These are phyloP conservation scores for Lontra canadensis DNA, from an alignment of 2,113 vertebrate species.

Conservation along the genomic window DNA sequence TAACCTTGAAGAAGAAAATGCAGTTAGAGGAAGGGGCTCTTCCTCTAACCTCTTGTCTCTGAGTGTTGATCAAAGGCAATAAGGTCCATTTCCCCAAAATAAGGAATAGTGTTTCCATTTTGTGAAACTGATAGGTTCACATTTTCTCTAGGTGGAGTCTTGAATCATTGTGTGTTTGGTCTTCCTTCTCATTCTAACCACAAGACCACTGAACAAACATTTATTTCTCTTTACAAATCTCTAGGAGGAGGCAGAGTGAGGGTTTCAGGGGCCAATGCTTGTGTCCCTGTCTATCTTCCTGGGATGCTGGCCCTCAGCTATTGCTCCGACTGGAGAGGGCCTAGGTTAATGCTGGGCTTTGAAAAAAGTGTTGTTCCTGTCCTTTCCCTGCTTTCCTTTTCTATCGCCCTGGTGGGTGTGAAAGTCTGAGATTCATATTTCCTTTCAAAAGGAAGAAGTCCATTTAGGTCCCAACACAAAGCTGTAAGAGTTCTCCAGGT, in stretches of 20 bases:
- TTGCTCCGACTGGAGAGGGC: background rate
- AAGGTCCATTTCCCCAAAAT: background rate
- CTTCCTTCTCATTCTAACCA: background rate
- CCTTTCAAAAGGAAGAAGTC: background rate
- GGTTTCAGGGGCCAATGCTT: background rate
- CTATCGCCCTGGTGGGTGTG: background rate
- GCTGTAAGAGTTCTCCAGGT: background rate
- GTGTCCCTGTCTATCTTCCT: fast-evolving
- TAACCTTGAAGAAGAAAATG: background rate
- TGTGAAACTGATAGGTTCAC: background rate
- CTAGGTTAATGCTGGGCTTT: background rate
- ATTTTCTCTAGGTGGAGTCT: background rate
- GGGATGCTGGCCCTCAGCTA: background rate
- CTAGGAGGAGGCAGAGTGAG: background rate
- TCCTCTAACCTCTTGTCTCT: background rate
- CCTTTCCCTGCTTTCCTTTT: background rate
- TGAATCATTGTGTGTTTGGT: background rate
- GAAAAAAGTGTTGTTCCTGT: background rate
- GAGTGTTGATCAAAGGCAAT: background rate
- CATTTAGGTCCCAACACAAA: background rate
- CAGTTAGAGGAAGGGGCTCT: background rate
- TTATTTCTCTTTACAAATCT: background rate
- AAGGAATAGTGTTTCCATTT: background rate
- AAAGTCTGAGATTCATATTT: background rate
- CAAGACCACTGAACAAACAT: background rate